These are phyloP conservation scores for Hylomyscus alleni DNA, from an alignment of 2,797 vertebrate species.

Conservation along the genomic window DNA sequence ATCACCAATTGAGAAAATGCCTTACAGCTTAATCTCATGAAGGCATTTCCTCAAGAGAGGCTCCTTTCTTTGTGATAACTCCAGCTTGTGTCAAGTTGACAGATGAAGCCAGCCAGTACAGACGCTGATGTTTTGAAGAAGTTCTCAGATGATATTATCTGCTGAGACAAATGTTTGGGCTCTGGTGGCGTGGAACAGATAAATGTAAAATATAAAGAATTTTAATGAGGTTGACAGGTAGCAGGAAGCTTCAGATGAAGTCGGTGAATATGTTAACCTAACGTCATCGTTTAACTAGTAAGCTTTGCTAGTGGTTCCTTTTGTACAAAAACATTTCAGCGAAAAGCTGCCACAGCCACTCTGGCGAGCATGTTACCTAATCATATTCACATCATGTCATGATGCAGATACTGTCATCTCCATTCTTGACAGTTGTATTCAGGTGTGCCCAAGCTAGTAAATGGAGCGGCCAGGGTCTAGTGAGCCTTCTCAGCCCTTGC, in stretches of 20 bases:
- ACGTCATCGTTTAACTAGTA: background rate
- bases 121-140: background rate
- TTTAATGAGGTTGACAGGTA: background rate
- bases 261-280: background rate
- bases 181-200: background rate
- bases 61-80: background rate
- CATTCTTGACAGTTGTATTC: background rate
- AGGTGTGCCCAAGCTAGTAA: constrained; percentile 17
- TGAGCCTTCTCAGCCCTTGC: background rate
- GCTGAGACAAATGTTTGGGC: background rate
- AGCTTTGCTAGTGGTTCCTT: background rate
- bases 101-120: background rate
- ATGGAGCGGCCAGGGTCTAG: background rate
- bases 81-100: background rate
- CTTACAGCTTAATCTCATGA: background rate
- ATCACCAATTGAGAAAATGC: background rate
- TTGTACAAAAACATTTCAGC: background rate
- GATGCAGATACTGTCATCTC: background rate
- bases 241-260: background rate
- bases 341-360: background rate
- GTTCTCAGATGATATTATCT: background rate
- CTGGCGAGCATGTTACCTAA: background rate
- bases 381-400: background rate
- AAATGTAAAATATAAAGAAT: background rate
- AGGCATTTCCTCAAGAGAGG: background rate